Evolutionary conservation across 2,113 vertebrate genomes (phyloP), one percentile per base, ranked within the genome.

Genomic region (Megalops atlanticus): DNA sequence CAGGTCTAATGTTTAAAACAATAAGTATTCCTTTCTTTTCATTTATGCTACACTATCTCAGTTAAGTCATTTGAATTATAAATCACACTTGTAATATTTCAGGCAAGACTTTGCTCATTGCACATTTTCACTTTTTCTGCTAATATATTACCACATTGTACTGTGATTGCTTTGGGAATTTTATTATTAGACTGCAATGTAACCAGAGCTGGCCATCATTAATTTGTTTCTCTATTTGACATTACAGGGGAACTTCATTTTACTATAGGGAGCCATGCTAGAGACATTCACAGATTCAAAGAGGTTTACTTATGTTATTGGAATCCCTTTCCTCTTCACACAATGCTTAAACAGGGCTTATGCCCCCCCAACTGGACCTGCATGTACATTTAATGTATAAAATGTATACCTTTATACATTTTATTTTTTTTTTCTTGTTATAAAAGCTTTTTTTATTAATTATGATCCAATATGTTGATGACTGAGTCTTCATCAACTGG

Each of bases 31-130:
- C 31, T 76, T 68, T 76, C 41, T 76, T 24, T 54, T 81, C 74
- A 71, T 47, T 74, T 43, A 41, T 24, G 14, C 49, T 6, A n/a
- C 24, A 74, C 35, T 68, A 68, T 74, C 12, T 36, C n/a, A 45
- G 43, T 81, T 76, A 70, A 69, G 31, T 81, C 1, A 76, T 75
- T 36, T 76, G 39, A 76, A 76, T 81, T 35, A 49, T 36, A 71
- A 72, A 80, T 80, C n/a, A 24, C 8, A 64, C 31, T 64, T 64
- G 24, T 1, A 31, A 31, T 64, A 64, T 27, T n/a, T n/a, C n/a
- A n/a, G n/a, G n/a, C n/a, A n/a, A n/a, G n/a, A n/a, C n/a, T n/a
- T n/a, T n/a, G n/a, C n/a, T n/a, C n/a, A 33, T 33, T n/a, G 40
- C 15, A 11, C 35, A 35, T 33, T 41, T 38, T 79, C 40, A 52